phyloP scores from a whole-genome alignment of 2,113 vertebrate genomes.

The Anser cygnoides region DNA sequence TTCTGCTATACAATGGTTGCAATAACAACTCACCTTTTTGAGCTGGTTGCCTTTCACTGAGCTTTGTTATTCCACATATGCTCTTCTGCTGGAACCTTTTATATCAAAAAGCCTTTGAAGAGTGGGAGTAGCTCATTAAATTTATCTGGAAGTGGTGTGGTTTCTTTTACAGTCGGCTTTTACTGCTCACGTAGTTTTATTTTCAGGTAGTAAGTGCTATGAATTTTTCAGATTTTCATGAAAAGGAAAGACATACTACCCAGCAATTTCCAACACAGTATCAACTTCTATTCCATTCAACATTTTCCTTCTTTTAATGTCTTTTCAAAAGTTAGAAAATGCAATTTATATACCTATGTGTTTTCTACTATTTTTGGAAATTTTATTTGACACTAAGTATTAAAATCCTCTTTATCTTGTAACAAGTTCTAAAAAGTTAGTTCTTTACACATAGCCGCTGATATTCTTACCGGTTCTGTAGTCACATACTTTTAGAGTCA shows the following conservation, averaged over 20 bases:
- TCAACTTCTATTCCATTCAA: not conserved
- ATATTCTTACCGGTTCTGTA: not conserved
- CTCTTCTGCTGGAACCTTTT: conserved; percentile 1
- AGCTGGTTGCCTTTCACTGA: not conserved
- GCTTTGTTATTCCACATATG: not conserved
- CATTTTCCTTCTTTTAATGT: not conserved
- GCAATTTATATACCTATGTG: not conserved
- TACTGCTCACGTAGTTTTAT: not conserved
- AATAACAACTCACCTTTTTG: conserved; percentile 11
- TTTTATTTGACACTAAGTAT: not conserved
- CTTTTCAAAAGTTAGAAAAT: not conserved
- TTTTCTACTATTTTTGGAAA: not conserved
- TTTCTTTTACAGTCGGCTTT: not conserved
- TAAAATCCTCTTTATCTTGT: not conserved
- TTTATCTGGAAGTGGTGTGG: not conserved
- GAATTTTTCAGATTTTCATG: not conserved
- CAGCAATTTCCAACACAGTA: not conserved
- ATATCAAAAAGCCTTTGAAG: not conserved
- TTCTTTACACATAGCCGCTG: not conserved
- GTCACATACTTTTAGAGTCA: not conserved
- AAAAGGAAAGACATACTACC: not conserved
- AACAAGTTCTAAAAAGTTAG: not conserved
- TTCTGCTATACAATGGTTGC: not conserved
- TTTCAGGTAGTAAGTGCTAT: not conserved
- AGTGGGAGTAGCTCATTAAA: not conserved